Conservation (phyloP, 2,113 vertebrate genomes). For the Platysternon megacephalum region DNA sequence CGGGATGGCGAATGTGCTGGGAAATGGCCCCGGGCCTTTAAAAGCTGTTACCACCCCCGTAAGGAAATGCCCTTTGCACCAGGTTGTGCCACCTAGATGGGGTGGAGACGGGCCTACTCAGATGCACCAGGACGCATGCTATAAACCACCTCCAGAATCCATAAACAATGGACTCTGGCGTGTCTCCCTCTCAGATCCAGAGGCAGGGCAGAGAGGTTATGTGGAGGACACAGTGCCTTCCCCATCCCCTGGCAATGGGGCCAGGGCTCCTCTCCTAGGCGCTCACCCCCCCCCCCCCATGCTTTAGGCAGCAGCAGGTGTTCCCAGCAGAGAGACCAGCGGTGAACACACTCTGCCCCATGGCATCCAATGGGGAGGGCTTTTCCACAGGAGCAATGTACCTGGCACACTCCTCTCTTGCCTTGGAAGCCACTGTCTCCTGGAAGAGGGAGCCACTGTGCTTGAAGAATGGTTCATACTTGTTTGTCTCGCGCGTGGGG, state of each 20-base stretch:
- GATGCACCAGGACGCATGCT: neutral
- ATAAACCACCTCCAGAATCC: neutral
- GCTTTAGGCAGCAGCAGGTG: neutral
- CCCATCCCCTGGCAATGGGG: neutral
- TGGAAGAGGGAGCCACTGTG: slow-evolving; percentile 80
- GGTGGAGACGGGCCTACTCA: neutral
- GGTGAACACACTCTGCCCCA: rapidly evolving
- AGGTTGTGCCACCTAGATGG: neutral
- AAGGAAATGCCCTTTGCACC: neutral
- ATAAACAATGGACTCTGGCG: neutral
- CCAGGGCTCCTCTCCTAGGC: rapidly evolving
- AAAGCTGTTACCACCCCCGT: neutral
- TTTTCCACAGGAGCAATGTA: neutral
- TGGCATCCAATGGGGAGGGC: neutral
- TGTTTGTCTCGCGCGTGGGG: slow-evolving; percentile 55
- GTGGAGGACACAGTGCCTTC: rapidly evolving
- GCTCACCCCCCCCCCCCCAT: rapidly evolving
- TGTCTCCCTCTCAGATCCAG: neutral
- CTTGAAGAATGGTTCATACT: slow-evolving; percentile 77
- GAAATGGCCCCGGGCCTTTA: neutral
- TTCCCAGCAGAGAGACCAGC: neutral
- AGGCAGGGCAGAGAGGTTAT: neutral
- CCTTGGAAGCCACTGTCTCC: slow-evolving; percentile 79
- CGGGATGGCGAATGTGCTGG: rapidly evolving
- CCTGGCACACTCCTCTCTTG: slow-evolving; percentile 81